These are phyloP conservation scores for Microchrysa polita DNA, from an alignment of 2,888 invertebrate genomes.

Conservation along the genomic window DNA sequence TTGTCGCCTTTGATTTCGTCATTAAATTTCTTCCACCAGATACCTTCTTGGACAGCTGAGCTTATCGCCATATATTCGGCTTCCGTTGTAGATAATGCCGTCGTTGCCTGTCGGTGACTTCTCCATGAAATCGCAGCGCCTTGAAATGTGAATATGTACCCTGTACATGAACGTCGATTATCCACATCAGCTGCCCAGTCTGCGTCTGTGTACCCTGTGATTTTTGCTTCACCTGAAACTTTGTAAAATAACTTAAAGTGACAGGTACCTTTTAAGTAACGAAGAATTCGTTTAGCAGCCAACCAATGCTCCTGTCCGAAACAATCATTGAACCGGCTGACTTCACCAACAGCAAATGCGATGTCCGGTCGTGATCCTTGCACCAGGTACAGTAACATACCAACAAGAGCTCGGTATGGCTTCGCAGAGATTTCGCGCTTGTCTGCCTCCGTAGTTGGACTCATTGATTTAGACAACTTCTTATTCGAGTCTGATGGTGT, in stretches of 20 bases:
- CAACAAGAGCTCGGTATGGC: slow-evolving; percentile 44
- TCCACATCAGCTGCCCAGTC: slow-evolving; percentile 44
- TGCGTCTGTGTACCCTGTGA: slow-evolving; percentile 12
- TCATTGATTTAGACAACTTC: slow-evolving; percentile 20
- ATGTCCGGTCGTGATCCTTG: slow-evolving; percentile 51
- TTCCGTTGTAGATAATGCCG: too few relatives aligned
- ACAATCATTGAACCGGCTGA: slow-evolving; percentile 47
- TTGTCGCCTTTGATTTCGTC: not conserved
- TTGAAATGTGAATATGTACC: not conserved
- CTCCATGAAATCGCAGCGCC: too few relatives aligned
- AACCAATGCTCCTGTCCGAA: slow-evolving; percentile 35
- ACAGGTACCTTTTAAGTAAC: slow-evolving; percentile 38
- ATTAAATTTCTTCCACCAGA: not conserved
- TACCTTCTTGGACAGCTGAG: not conserved
- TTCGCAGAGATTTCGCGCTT: not conserved
- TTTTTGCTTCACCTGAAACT: slow-evolving; percentile 18
- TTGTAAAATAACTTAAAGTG: slow-evolving; percentile 42
- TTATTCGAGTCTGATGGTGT: slow-evolving; percentile 44
- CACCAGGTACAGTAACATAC: slow-evolving; percentile 50
- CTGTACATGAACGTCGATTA: not conserved
- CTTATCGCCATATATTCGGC: not conserved
- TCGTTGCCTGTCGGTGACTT: too few relatives aligned
- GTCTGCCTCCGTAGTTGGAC: not conserved
- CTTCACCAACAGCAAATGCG: slow-evolving; percentile 49
- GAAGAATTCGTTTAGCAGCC: slow-evolving; percentile 39